Base-by-base conservation (phyloP, 1,140 invertebrate species). In the Saxidomus purpurata region DNA sequence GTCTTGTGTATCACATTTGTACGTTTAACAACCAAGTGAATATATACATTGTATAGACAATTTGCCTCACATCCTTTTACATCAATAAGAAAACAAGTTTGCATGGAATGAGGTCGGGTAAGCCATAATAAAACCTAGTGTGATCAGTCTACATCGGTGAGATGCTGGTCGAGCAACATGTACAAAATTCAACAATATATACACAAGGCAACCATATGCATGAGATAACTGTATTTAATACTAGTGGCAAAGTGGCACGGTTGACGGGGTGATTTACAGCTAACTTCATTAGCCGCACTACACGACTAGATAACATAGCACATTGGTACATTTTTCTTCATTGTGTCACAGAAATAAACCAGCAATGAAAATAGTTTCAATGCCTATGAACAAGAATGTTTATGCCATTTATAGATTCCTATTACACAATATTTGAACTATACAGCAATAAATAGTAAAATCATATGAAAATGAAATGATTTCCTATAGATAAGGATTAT, bases 81-180 rank as follows among this genome's bases (percentile, higher is more conserved):
- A 71, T n/a, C 25, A 52, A 76, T 74, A 31, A 61, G 59, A 82
- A 8, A 74, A 31, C 71, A 74, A 40, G 6, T 25, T 85, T 85
- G 67, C 69, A 76, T 74, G 83, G 83, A 85, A 69, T 49, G 83
- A 85, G 83, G 63, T 67, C 40, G 15, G 49, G 22, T 34, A 59
- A 79, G 22, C 67, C 36, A 19, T 71, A 71, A 71, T 67, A 71
- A 71, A 71, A 71, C 67, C 34, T 71, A 40, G 34, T 71, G 59
- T 71, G 43, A 43, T 43, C 25, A 3, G 34, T 79, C 86, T 81
- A 81, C 76, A 81, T 71, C 86, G 19, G 36, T 55, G 2, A 47
- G 86, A 88, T 88, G 86, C 77, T 88, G 86, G 86, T 81, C 86
- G 77, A 47, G 76, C 85, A 80, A 81, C 59, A 80, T 87, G 25